Base-by-base conservation (phyloP, 2,113 vertebrate species). In the Catharus fuscescens region DNA sequence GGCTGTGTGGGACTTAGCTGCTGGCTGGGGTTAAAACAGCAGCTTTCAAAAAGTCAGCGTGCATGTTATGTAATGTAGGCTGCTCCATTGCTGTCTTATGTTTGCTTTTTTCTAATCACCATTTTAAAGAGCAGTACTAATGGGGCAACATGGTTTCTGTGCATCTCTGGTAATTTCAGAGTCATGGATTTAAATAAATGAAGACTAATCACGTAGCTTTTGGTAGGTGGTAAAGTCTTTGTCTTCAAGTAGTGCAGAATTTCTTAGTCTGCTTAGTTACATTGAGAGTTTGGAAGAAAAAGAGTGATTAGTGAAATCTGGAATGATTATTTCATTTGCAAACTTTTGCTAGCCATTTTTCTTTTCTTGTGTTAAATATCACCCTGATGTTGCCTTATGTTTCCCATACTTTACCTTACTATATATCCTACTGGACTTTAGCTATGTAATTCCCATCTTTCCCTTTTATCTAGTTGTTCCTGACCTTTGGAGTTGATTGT, bases 21-120 rank as follows among this genome's bases (percentile, higher is more conserved):
- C 47, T 74, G 76, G 18, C 40, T 67, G 31, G 61, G 54, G 21
- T 80, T 74, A 80, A 80, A 67, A 73, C 54, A 80, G 92, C 84
- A 92, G 71, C 18, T 69, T 74, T 24, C 61, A 96, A 96, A 94
- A 81, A 86, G 91, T 97, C 18, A 80, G 77, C 96, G 95, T 97
- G 91, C 47, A 14, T 15, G 42, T 28, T 48, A 6, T 29, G 34
- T 47, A 32, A 24, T 60, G 50, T 31, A 42, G 70, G 54, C 34
- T 76, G 86, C 47, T 80, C 44, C 8, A 4, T 69, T 82, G 64
- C 81, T 80, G 62, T 36, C 69, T 69, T 32, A 25, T 50, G 53
- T 24, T 80, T 74, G 34, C 4, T 19, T 67, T 66, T 53, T 57
- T 59, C 29, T 31, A 52, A 34, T 44, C 12, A 31, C 29, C 12